Conservation (phyloP, 2,113 vertebrate species). For the Oenanthe melanoleuca region DNA sequence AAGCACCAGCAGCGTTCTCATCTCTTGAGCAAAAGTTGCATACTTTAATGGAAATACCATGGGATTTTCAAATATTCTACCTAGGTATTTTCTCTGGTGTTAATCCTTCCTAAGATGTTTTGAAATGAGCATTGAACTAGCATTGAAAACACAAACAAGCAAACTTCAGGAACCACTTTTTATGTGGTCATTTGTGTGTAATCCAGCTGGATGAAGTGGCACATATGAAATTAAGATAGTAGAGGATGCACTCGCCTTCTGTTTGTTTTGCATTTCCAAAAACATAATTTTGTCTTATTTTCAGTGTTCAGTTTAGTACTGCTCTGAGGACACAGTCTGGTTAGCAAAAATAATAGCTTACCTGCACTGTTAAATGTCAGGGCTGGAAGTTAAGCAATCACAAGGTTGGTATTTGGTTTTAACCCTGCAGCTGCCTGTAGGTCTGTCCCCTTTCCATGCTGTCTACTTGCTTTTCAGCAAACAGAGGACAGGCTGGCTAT, state of each 20-base stretch:
- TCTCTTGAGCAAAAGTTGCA: not conserved
- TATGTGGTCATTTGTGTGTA: not conserved
- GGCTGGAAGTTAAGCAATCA: not conserved
- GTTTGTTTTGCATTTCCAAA: constrained; percentile 15
- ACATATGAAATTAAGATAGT: not conserved
- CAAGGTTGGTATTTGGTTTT: not conserved
- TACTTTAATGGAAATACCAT: not conserved
- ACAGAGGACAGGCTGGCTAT: not conserved
- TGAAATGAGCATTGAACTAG: not conserved
- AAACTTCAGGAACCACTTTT: not conserved
- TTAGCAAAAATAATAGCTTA: constrained; percentile 26
- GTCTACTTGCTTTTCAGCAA: not conserved
- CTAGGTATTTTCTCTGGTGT: not conserved
- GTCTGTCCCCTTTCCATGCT: not conserved
- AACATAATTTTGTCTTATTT: not conserved
- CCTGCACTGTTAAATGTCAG: constrained; percentile 20
- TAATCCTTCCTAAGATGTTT: not conserved
- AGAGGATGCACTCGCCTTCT: not conserved
- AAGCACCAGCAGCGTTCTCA: not conserved
- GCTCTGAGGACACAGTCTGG: not conserved
- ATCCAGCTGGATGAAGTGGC: not conserved
- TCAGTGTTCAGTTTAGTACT: not conserved
- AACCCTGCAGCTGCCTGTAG: not conserved
- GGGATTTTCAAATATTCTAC: not conserved
- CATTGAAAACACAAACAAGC: not conserved